A percentile compares a stretch with the other conserved stretches of the same genome.
Conservation (phyloP, 2,888 invertebrate species). For the Sipunculus nudus region DNA sequence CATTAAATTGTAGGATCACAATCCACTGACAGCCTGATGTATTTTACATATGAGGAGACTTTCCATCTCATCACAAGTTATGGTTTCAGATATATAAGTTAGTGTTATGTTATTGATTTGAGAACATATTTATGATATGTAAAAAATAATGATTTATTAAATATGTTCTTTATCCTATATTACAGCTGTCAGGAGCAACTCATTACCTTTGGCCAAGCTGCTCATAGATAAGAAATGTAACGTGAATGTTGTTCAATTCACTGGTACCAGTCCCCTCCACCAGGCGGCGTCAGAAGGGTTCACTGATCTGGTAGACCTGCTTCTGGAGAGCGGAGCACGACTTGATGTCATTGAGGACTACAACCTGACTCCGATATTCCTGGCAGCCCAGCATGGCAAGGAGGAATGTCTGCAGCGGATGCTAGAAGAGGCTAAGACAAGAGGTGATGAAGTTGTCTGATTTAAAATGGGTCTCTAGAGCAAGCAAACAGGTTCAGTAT, state of each 20-base stretch:
- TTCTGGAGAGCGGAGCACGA: constrained; percentile 49
- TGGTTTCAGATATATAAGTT: too few species aligned
- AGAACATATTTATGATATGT: too few species aligned
- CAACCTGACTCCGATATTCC: constrained; percentile 60
- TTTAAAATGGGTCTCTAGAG: too few species aligned
- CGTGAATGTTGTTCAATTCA: constrained; percentile 49
- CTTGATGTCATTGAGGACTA: constrained; percentile 49
- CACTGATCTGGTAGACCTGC: constrained; percentile 35
- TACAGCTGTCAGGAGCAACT: constrained; percentile 45
- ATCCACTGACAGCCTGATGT: too few species aligned
- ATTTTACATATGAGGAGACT: too few species aligned
- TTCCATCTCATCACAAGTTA: too few species aligned
- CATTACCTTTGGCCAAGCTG: constrained; percentile 45
- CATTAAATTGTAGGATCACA: too few species aligned
- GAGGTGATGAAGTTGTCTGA: constrained; percentile 36
- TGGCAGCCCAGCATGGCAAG: constrained; percentile 60
- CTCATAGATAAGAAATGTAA: constrained; percentile 51
- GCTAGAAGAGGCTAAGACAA: constrained; percentile 46
- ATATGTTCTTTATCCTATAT: too few species aligned
- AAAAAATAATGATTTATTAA: too few species aligned
- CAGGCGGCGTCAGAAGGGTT: constrained; percentile 46
- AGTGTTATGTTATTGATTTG: too few species aligned
- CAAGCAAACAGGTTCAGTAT: too few species aligned
- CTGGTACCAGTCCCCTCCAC: constrained; percentile 55
- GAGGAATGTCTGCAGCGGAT: constrained; percentile 52